These are phyloP conservation scores for Ophion obscuratus DNA, from an alignment of 2,888 invertebrate species.

Conservation along the genomic window DNA sequence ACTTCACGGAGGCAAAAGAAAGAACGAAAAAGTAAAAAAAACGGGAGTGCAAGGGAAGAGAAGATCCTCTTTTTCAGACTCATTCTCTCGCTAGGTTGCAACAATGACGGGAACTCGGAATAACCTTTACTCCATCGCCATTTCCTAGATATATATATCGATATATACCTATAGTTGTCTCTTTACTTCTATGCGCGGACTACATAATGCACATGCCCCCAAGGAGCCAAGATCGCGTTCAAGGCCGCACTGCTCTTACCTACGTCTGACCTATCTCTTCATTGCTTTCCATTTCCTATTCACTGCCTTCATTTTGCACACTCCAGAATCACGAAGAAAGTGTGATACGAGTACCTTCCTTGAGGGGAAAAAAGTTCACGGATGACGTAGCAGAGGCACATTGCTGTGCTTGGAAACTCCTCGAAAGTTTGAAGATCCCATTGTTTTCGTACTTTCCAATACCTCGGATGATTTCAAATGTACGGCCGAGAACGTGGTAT, in stretches of 20 bases:
- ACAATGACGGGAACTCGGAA: conserved; percentile 50
- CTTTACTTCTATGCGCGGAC: conserved; percentile 55
- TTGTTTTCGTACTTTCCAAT: background rate
- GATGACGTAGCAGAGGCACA: background rate
- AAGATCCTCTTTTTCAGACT: conserved; percentile 53
- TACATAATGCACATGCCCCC: conserved; percentile 60
- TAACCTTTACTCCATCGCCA: conserved; percentile 38
- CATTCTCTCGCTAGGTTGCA: conserved; percentile 57
- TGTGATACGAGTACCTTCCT: background rate
- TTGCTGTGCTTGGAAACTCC: background rate
- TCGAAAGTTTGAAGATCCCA: background rate
- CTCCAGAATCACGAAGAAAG: conserved; percentile 20
- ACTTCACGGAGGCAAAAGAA: background rate
- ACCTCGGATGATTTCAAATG: background rate
- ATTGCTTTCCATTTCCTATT: conserved; percentile 23
- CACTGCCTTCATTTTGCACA: conserved; percentile 7
- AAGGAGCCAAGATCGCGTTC: conserved; percentile 60
- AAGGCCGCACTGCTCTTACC: conserved; percentile 48
- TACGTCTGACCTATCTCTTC: background rate
- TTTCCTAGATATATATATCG: conserved; percentile 5
- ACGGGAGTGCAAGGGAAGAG: conserved; percentile 1
- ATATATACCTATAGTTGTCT: conserved; percentile 28
- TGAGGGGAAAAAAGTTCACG: conserved; percentile 6
- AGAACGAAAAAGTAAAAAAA: background rate
- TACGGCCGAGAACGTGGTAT: background rate